These are phyloP conservation scores for Misgurnus mizolepis DNA, from an alignment of 2,113 vertebrate species.

Conservation along the genomic window DNA sequence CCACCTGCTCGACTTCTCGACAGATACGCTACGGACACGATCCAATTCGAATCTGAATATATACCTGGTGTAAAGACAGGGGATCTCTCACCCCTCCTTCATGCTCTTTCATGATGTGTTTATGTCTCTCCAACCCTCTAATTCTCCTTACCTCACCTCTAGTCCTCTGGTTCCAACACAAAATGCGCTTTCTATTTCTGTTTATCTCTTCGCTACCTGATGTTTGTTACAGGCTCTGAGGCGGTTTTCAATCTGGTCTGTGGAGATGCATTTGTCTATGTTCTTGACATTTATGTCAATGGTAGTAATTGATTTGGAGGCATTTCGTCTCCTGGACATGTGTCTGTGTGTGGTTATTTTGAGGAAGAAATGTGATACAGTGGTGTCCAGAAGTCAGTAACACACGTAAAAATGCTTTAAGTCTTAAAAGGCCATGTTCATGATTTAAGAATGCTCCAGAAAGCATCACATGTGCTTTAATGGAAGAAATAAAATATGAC, in stretches of 20 bases:
- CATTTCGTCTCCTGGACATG: conserved; percentile 66
- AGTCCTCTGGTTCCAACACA: conserved; percentile 43
- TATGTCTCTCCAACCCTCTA: background rate
- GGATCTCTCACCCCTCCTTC: conserved; percentile 25
- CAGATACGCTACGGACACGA: conserved; percentile 15
- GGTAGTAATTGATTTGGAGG: conserved; percentile 65
- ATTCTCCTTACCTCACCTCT: conserved; percentile 44
- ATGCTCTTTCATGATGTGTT: conserved; percentile 14
- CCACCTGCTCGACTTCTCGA: conserved; percentile 7
- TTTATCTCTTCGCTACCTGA: background rate
- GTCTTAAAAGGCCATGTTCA: too few relatives aligned
- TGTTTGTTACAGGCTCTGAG: conserved; percentile 50
- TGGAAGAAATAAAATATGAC: too few relatives aligned
- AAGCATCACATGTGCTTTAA: too few relatives aligned
- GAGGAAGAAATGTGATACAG: background rate
- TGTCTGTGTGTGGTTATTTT: background rate
- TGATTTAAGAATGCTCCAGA: too few relatives aligned
- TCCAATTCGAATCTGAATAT: conserved; percentile 10
- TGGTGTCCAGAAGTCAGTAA: too few relatives aligned
- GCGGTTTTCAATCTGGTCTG: conserved; percentile 68
- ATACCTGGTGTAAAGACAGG: conserved; percentile 28
- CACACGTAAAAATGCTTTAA: too few relatives aligned
- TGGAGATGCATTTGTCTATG: conserved; percentile 63
- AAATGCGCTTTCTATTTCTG: conserved; percentile 3
- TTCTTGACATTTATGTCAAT: conserved; percentile 61